A percentile compares a stretch with the other conserved stretches of the same genome.
phyloP scores from a whole-genome alignment of 1,140 invertebrate species.

The Ips nitidus region DNA sequence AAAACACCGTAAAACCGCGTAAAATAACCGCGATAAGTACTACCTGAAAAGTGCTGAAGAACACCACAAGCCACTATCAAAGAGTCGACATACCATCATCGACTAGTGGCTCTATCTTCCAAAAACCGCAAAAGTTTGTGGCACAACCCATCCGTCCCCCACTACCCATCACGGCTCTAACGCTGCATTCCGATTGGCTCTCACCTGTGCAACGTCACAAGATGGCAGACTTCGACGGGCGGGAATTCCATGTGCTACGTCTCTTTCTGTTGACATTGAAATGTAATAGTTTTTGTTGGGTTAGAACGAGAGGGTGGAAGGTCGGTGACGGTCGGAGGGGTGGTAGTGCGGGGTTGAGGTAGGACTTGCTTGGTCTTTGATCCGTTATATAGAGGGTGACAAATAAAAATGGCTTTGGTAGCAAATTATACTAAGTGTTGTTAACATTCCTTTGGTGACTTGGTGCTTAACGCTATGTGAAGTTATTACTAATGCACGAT shows the following conservation, averaged over 20 bases:
- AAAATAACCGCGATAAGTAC: neutral
- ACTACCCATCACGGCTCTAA: neutral
- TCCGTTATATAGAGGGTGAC: no score
- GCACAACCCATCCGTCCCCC: conserved; percentile 18
- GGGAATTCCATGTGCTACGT: neutral
- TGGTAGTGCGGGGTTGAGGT: neutral
- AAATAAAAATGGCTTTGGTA: no score
- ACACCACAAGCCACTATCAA: conserved; percentile 19
- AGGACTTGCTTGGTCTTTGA: neutral
- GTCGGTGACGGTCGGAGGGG: neutral
- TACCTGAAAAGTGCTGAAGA: neutral
- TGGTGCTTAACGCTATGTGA: no score
- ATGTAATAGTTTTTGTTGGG: conserved; percentile 12
- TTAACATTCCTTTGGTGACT: no score
- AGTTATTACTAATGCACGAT: no score
- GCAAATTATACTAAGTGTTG: no score
- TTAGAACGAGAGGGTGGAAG: neutral
- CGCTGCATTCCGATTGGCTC: conserved; percentile 11
- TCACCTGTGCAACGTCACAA: conserved; percentile 26
- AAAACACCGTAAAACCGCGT: neutral
- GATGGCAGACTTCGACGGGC: conserved; percentile 31
- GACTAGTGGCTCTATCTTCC: conserved; percentile 28
- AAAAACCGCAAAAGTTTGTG: conserved; percentile 6
- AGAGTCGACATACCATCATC: conserved; percentile 25
- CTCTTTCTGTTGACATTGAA: conserved; percentile 29